Base-by-base conservation (phyloP, 2,113 vertebrate genomes). In the Odobenus rosmarus region DNA sequence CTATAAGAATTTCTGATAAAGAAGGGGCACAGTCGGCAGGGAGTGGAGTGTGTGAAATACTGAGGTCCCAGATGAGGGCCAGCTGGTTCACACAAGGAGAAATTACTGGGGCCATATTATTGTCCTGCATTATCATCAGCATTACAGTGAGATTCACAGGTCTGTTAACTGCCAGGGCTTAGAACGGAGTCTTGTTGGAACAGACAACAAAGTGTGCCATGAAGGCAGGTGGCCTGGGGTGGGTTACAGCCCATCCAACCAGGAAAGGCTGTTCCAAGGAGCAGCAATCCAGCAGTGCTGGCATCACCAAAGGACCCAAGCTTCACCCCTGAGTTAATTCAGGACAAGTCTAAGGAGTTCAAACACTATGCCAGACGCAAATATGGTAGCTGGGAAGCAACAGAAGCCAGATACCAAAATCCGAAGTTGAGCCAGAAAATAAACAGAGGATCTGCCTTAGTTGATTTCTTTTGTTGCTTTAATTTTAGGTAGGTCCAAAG, bases 381-480 rank as follows among this genome's bases (percentile, higher is more conserved):
- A n/a, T 2, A 23, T 0, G 9, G n/a, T 0, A 26, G 31, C 33
- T 14, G n/a, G 21, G 28, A n/a, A 15, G 71, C 51, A 28, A 39
- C 1, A 5, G 67, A 55, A 16, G 53, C 53, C 53, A 71, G 57
- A 76, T 16, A 18, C 18, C 10, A 5, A 77, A 59, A 26, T 31
- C 26, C 16, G 4, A 64, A 84, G 64, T 3, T 26, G 28, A 51
- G 13, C 21, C n/a, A 42, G 84, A 61, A 92, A 92, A 62, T 23
- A 53, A 67, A 57, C 13, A 64, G 4, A 67, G 16, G 16, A 16
- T 15, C 33, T 7, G 67, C 26, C 13, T 62, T 31, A 33, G 36
- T 7, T 14, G 61, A 59, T 23, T 31, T 19, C 33, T 87, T 59
- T 13, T 49, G 67, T 7, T 95, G 82, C 53, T 87, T 53, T 88